Evolutionary conservation across 2,888 invertebrate species (phyloP).

Genomic region (Micoletzkya japonica): DNA sequence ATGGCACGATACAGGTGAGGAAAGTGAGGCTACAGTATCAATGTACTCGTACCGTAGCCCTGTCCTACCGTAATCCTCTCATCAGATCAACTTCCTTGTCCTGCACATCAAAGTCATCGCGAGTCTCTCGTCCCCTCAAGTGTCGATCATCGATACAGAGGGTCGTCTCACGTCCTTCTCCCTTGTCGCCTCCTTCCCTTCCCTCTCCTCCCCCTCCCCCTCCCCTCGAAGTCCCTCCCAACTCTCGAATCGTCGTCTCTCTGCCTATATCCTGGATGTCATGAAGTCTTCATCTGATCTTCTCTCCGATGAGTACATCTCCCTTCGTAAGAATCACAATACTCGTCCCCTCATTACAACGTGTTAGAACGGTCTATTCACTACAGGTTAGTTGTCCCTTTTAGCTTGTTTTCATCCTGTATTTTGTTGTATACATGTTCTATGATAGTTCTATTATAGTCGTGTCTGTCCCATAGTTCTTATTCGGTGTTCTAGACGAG

Average conservation of each 20-base stretch:
- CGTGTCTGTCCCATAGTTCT: too few species aligned
- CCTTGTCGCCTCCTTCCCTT: not conserved
- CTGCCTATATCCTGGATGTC: not conserved
- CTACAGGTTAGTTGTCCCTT: too few species aligned
- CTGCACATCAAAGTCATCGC: conserved; percentile 22
- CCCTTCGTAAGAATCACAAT: not conserved
- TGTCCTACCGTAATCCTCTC: not conserved
- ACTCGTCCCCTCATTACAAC: conserved; percentile 15
- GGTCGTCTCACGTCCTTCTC: not conserved
- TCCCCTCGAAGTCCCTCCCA: too few species aligned
- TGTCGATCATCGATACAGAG: conserved; percentile 13
- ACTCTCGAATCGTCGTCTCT: not conserved
- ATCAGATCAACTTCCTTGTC: conserved; percentile 17
- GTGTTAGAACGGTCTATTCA: conserved; percentile 10
- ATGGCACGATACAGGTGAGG: conserved; percentile 19
- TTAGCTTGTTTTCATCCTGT: too few species aligned
- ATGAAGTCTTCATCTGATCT: not conserved
- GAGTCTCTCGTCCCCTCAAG: not conserved
- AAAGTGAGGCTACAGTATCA: not conserved
- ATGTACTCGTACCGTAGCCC: too few species aligned
- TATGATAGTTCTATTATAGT: too few species aligned
- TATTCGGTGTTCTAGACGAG: too few species aligned
- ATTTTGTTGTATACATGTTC: too few species aligned
- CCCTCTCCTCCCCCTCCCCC: conserved; percentile 14
- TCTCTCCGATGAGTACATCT: conserved; percentile 2